A percentile compares a stretch with the other conserved stretches of the same genome.
Evolutionary conservation across 2,113 vertebrate species (phyloP).

Genomic region (Taxidea taxus): DNA sequence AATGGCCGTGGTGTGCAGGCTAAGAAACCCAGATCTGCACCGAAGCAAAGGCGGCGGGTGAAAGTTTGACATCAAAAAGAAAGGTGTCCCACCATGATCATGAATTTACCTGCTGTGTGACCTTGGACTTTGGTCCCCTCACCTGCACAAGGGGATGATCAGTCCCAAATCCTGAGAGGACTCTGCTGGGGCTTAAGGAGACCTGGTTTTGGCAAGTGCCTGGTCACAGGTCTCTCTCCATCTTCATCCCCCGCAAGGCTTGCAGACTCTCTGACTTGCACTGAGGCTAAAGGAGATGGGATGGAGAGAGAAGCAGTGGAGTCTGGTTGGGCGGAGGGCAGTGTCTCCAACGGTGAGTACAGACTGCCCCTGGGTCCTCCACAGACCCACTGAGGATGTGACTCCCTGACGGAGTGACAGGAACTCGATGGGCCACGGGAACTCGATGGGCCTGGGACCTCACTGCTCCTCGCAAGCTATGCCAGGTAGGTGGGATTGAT

Average conservation of each 20-base stretch:
- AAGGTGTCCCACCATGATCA: background rate
- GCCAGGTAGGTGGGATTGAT: background rate
- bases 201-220: background rate
- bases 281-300: background rate
- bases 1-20: rapidly evolving
- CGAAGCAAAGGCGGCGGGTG: background rate
- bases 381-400: background rate
- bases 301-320: background rate
- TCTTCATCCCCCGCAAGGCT: rapidly evolving
- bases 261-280: background rate
- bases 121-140: background rate
- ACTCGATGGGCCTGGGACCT: background rate
- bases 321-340: background rate
- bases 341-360: background rate
- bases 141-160: background rate
- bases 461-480: background rate
- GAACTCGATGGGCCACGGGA: background rate
- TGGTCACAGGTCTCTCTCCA: background rate
- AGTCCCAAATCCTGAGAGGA: background rate
- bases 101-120: background rate
- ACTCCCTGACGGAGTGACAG: background rate
- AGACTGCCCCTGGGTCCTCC: background rate
- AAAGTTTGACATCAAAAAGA: background rate
- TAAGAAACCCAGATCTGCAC: background rate
- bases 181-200: background rate